phyloP scores from a whole-genome alignment of 2,888 invertebrate species.

The Melipona bicolor region DNA sequence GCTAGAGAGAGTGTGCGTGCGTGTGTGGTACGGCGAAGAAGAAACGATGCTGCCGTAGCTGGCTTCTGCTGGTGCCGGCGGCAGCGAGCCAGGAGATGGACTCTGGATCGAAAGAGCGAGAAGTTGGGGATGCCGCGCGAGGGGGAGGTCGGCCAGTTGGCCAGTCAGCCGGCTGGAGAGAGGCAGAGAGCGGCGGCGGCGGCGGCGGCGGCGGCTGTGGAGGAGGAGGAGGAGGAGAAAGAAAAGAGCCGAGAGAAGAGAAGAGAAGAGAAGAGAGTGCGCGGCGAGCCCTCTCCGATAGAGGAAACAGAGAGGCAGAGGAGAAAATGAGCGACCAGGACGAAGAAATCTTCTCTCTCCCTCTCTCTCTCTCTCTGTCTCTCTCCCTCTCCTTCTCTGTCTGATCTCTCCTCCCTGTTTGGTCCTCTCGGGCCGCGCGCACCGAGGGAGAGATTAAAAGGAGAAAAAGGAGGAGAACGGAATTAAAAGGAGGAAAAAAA shows the following conservation, averaged over 20 bases:
- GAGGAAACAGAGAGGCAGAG: constrained; percentile 54
- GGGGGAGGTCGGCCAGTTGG: constrained; percentile 24
- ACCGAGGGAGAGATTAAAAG: constrained; percentile 77
- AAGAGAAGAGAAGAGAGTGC: constrained; percentile 46
- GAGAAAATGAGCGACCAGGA: constrained; percentile 62
- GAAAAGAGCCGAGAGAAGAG: constrained; percentile 17
- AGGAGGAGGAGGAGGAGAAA: neutral
- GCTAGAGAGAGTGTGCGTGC: neutral
- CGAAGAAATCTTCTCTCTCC: constrained; percentile 14
- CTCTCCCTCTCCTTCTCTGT: neutral
- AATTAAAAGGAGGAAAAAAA: constrained; percentile 70
- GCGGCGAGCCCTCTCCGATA: constrained; percentile 38
- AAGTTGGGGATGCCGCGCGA: constrained; percentile 33
- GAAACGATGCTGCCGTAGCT: constrained; percentile 66
- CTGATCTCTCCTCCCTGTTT: constrained; percentile 11
- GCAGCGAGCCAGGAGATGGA: constrained; percentile 60
- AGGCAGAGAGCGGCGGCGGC: neutral
- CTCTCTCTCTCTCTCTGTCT: neutral
- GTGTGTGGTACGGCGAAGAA: constrained; percentile 37
- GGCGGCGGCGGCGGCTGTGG: neutral
- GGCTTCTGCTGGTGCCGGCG: constrained; percentile 62
- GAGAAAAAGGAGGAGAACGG: constrained; percentile 74
- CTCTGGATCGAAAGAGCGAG: constrained; percentile 67
- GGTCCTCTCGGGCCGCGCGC: constrained; percentile 35
- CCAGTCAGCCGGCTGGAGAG: constrained; percentile 1